Conservation (phyloP, 2,113 vertebrate species). For the Gadus macrocephalus region DNA sequence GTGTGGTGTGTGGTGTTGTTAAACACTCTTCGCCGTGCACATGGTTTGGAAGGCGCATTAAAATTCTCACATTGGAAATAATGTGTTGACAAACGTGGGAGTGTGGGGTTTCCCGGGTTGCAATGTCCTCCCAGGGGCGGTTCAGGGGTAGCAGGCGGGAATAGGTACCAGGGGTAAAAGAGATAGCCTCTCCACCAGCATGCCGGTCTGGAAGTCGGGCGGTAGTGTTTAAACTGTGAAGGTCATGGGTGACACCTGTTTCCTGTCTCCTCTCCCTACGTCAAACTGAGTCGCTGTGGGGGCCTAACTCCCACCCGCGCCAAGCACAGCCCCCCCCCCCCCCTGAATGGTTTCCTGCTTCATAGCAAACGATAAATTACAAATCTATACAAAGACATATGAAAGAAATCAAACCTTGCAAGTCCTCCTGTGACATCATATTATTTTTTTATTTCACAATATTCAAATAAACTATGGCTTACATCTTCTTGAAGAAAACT, state of each 20-base stretch:
- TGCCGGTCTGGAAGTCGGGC: slow-evolving; percentile 36
- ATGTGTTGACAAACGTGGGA: slow-evolving; percentile 41
- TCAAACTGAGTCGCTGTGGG: slow-evolving; percentile 51
- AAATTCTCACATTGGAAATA: slow-evolving; percentile 15
- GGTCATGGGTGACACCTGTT: slow-evolving; percentile 76
- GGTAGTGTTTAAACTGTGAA: slow-evolving; percentile 50
- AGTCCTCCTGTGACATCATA: no score
- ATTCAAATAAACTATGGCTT: no score
- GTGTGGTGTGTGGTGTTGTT: slow-evolving; percentile 13
- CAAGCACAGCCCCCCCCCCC: slow-evolving; percentile 40
- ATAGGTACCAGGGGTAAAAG: neutral
- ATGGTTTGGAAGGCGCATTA: slow-evolving; percentile 1
- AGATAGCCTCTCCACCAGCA: slow-evolving; percentile 1
- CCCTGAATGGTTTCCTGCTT: slow-evolving; percentile 54
- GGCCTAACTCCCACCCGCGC: slow-evolving; percentile 32
- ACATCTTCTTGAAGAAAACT: no score
- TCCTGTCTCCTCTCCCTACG: slow-evolving; percentile 67
- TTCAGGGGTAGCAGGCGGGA: neutral
- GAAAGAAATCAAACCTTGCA: no score
- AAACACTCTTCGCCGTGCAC: slow-evolving; percentile 20
- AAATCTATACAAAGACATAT: no score
- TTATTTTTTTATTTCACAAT: no score
- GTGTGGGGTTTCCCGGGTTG: slow-evolving; percentile 26
- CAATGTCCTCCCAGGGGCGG: neutral
- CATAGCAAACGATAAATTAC: no score